phyloP scores from a whole-genome alignment of 2,113 vertebrate species.

The Thalassoma bifasciatum region DNA sequence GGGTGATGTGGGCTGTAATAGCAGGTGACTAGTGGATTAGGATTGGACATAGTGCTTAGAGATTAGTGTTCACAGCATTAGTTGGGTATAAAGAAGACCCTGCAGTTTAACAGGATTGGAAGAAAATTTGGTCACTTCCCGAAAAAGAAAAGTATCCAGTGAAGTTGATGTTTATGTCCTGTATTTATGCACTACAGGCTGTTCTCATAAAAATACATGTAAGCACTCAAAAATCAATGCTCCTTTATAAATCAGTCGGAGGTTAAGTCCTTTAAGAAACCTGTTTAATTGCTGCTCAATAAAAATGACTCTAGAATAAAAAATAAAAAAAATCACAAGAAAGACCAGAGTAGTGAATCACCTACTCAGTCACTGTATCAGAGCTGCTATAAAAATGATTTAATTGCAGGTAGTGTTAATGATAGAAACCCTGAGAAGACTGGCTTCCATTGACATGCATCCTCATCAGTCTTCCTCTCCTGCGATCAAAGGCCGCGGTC shows the following conservation, averaged over 20 bases:
- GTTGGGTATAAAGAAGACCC: not conserved
- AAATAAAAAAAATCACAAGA: too few species aligned
- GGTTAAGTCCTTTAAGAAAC: slow-evolving; percentile 12
- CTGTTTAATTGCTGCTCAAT: slow-evolving; percentile 27
- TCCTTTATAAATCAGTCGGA: not conserved
- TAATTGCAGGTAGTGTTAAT: slow-evolving; percentile 43
- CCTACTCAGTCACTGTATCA: slow-evolving; percentile 1
- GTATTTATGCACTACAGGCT: not conserved
- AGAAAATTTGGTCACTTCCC: not conserved
- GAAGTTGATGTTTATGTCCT: not conserved
- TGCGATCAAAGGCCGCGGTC: slow-evolving; percentile 29
- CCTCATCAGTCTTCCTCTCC: slow-evolving; percentile 21
- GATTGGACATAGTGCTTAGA: not conserved
- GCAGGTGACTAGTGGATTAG: slow-evolving; percentile 2
- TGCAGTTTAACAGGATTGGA: not conserved
- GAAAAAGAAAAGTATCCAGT: not conserved
- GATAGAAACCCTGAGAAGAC: slow-evolving; percentile 21
- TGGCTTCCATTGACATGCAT: slow-evolving; percentile 15
- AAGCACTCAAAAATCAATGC: not conserved
- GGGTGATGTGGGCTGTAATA: not conserved
- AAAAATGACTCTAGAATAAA: slow-evolving; percentile 8
- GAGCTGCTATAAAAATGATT: slow-evolving; percentile 29
- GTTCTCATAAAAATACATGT: not conserved
- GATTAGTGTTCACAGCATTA: slow-evolving; percentile 13
- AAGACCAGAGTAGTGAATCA: slow-evolving; percentile 19